Base-by-base conservation (phyloP, 2,888 invertebrate species). In the Metalampra italica region DNA sequence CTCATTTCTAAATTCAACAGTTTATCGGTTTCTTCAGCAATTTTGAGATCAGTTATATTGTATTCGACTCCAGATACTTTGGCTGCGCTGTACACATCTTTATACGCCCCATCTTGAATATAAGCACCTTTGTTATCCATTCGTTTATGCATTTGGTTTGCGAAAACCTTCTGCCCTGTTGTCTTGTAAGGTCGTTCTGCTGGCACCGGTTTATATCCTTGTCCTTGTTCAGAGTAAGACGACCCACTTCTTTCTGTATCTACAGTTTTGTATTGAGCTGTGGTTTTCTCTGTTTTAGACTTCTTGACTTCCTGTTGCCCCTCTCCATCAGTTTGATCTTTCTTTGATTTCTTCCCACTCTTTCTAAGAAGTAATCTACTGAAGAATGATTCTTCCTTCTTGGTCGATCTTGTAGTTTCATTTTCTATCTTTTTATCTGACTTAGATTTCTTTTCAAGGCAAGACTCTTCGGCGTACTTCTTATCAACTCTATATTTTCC, bases 331-430 rank as follows among this genome's bases (percentile, higher is more conserved):
- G 76, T 78, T 50, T 78, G 82, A 34, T 91, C 90, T 51, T 91
- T 89, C 60, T 93, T 92, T 52, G 92, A 92, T 72, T 94, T 93
- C 68, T 94, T 93, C 30, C 93, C 94, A 48, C 94, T 94, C 62
- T 93, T 92, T 59, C 94, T 90, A 38, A 93, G 87, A 40, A 94
- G 88, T 47, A 94, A 76, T 55, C 94, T 90, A 49, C 93, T 92
- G 68, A 94, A 92, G 72, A 93, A 92, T 54, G 91, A 88, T 69
- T 91, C 82, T 68, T 92, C 90, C 71, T 91, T 87, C 77, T 93
- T 90, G 47, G 78, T 73, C 62, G 82, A 63, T 72, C 87, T 60
- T 71, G 87, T 75, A 57, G 84, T 74, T 84, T 91, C 89, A 55
- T 87, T 88, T 54, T 89, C 88, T 32, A 78, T 72, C 64, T 80